Evolutionary conservation across 1,140 invertebrate genomes (phyloP).

Genomic region (Spodoptera frugiperda): DNA sequence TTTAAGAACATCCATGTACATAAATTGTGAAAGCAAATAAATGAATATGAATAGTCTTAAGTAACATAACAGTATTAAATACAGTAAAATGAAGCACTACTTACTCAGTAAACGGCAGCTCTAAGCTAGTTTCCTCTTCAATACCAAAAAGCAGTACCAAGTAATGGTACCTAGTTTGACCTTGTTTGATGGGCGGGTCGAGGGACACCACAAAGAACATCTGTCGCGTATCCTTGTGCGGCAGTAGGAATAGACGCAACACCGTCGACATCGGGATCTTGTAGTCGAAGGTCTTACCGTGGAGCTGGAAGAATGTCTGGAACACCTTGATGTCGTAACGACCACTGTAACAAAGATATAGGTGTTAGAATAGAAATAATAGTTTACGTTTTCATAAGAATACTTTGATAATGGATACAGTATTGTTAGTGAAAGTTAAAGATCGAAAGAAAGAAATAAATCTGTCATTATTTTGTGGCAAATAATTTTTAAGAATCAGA

Average conservation of each 20-base stretch:
- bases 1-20: too few relatives aligned
- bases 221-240: constrained; percentile 99
- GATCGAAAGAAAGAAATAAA: too few relatives aligned
- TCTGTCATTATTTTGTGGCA: too few relatives aligned
- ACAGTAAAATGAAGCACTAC: constrained; percentile 60
- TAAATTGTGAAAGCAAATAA: too few relatives aligned
- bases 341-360: constrained; percentile 90
- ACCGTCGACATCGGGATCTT: constrained; percentile 99
- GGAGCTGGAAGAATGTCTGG: constrained; percentile 98
- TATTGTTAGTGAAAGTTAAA: too few relatives aligned
- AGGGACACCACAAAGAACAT: constrained; percentile 99
- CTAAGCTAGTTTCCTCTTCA: constrained; percentile 97
- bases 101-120: constrained; percentile 96
- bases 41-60: too few relatives aligned
- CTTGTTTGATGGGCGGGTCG: constrained; percentile 99
- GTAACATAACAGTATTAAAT: too few relatives aligned
- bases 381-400: too few relatives aligned
- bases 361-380: too few relatives aligned
- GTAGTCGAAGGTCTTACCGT: constrained; percentile 99
- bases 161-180: constrained; percentile 98
- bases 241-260: constrained; percentile 96
- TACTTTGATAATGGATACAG: too few relatives aligned
- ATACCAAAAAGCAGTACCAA: constrained; percentile 97
- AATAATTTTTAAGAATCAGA: too few relatives aligned
- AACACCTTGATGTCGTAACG: constrained; percentile 99